These are phyloP conservation scores for Lasioglossum calceatum DNA, from an alignment of 2,888 invertebrate species.

Conservation along the genomic window DNA sequence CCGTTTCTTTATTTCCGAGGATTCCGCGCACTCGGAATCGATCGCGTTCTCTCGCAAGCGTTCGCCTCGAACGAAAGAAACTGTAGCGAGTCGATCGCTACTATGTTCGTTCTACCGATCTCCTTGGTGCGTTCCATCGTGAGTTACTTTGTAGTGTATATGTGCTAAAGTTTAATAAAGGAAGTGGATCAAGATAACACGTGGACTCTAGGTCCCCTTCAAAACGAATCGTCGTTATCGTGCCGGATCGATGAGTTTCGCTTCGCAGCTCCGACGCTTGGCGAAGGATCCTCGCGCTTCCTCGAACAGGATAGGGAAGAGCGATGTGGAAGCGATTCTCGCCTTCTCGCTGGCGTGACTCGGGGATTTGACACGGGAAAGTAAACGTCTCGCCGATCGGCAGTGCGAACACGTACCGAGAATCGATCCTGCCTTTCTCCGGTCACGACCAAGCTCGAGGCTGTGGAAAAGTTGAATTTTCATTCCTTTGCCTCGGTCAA, in stretches of 20 bases:
- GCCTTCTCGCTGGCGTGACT: not conserved
- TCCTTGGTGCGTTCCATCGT: too few relatives aligned
- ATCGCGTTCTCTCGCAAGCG: not conserved
- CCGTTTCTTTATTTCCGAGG: not conserved
- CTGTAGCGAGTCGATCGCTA: too few relatives aligned
- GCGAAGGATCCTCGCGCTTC: not conserved
- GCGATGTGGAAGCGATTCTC: not conserved
- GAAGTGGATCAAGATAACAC: too few relatives aligned
- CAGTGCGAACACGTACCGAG: not conserved
- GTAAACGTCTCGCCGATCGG: slow-evolving; percentile 11
- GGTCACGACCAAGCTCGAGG: not conserved
- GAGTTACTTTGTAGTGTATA: too few relatives aligned
- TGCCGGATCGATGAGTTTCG: not conserved
- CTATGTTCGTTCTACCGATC: too few relatives aligned
- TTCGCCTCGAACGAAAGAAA: slow-evolving; percentile 27
- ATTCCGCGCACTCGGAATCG: not conserved
- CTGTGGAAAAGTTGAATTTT: slow-evolving; percentile 5
- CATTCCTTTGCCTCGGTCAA: not conserved
- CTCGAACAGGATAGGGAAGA: not conserved
- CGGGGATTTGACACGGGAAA: slow-evolving; percentile 31
- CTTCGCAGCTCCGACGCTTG: not conserved
- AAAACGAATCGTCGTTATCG: not conserved
- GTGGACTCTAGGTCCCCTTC: too few relatives aligned
- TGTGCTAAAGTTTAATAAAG: too few relatives aligned
- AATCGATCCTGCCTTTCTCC: slow-evolving; percentile 5